These are phyloP conservation scores for Mustela lutreola DNA, from an alignment of 2,113 vertebrate genomes.

Conservation along the genomic window DNA sequence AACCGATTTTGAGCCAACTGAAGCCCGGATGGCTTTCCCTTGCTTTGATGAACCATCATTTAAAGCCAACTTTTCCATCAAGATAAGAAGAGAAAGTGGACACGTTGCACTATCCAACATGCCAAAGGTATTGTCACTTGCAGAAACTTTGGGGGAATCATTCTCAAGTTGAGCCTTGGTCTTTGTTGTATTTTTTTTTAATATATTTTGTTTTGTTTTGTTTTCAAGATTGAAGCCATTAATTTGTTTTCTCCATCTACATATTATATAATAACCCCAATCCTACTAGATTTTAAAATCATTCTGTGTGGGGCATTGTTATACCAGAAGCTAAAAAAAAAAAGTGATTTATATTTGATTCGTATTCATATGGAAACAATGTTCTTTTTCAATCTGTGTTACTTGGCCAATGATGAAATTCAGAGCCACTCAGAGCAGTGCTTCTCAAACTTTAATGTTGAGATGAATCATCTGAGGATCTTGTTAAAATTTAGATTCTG, in stretches of 20 bases:
- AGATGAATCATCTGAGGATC: background rate
- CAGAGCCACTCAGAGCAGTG: background rate
- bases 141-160: background rate
- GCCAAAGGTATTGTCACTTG: slow-evolving; percentile 55
- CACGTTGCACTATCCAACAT: slow-evolving; percentile 88
- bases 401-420: background rate
- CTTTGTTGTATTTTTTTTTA: background rate
- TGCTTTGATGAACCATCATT: slow-evolving; percentile 90
- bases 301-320: background rate
- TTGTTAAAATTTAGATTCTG: slow-evolving; percentile 36
- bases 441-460: background rate
- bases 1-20: slow-evolving; percentile 88
- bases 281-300: background rate
- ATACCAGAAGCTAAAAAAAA: background rate
- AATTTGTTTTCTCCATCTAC: background rate
- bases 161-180: background rate
- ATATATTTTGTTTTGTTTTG: background rate
- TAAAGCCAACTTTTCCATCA: slow-evolving; percentile 89
- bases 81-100: slow-evolving; percentile 81
- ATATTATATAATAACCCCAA: background rate
- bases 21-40: slow-evolving; percentile 89
- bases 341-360: slow-evolving; percentile 9
- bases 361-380: background rate
- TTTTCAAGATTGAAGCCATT: background rate
- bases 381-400: background rate